Conservation (phyloP, 2,888 invertebrate species). For the Lottia scabra region DNA sequence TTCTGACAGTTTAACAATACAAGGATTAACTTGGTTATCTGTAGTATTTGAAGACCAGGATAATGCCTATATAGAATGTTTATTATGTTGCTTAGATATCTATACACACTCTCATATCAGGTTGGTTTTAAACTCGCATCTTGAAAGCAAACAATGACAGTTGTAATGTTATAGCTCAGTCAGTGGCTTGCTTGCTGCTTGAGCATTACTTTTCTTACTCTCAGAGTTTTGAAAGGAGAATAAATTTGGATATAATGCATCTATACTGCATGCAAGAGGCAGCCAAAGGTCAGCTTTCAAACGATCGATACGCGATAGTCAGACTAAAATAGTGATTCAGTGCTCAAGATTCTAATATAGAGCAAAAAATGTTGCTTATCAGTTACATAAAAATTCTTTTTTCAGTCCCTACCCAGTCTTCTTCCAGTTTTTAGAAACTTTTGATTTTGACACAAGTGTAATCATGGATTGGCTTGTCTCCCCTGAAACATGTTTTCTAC, state of each 20-base stretch:
- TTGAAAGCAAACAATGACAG: neutral
- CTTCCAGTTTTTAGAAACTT: slow-evolving; percentile 34
- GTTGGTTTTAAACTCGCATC: slow-evolving; percentile 1
- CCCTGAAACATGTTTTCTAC: slow-evolving; percentile 59
- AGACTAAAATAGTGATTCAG: too few species aligned
- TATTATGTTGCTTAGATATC: slow-evolving; percentile 40
- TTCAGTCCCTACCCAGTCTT: slow-evolving; percentile 39
- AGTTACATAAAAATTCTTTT: neutral
- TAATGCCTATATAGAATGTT: slow-evolving; percentile 48
- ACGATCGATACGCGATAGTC: too few species aligned
- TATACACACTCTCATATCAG: slow-evolving; percentile 13
- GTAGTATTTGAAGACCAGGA: slow-evolving; percentile 51
- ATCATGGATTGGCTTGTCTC: slow-evolving; percentile 56
- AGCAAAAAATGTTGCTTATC: too few species aligned
- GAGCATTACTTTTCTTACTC: too few species aligned
- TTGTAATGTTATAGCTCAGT: too few species aligned
- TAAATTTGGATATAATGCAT: too few species aligned
- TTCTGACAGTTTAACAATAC: neutral
- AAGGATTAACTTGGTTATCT: slow-evolving; percentile 38
- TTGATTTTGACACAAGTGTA: slow-evolving; percentile 46
- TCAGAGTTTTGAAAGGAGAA: too few species aligned
- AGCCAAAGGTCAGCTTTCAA: too few species aligned
- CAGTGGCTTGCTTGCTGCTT: too few species aligned
- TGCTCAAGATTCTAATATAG: too few species aligned
- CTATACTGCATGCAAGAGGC: too few species aligned